Base-by-base conservation (phyloP, 1,140 invertebrate genomes). In the Pogonomyrmex californicus region DNA sequence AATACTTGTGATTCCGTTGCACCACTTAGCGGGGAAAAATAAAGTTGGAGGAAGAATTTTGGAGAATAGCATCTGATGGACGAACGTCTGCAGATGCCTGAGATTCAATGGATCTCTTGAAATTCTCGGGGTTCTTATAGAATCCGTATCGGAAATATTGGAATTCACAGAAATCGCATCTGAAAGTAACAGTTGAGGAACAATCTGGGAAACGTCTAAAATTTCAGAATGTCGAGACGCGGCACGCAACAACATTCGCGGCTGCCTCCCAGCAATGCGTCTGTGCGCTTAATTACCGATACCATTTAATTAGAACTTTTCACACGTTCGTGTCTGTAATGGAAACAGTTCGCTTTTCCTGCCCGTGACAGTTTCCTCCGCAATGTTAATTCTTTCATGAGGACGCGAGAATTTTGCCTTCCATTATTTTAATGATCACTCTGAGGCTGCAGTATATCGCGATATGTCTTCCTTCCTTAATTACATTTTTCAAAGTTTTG, bases 291-390 rank as follows among this genome's bases (percentile, higher is more conserved):
- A 76, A 41, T 76, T 76, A 44, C 12, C 33, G 49, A 75, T 30
- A 12, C 23, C 36, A 58, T 58, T 76, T 58, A 76, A 76, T 76
- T 76, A 76, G n/a, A 76, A 76, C 36, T 76, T 54, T 12, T 23
- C 23, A 23, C 23, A 41, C 17, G 12, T 30, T 10, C 12, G n/a
- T 17, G 2, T 76, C 36, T 41, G n/a, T 17, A 30, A 2, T 7
- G 6, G 14, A 12, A 17, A n/a, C 17, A 56, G 33, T 56, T 56
- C 17, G 9, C 51, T 38, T 71, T 54, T 14, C 17, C 49, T 38
- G 3, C 54, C n/a, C 73, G 1, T 23, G 36, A 12, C 6, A 12
- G 9, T 68, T 68, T 76, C 12, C 51, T 73, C 14, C 51, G 36
- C 54, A 56, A 58, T 17, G 12, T 56, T 2, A 7, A 58, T 7